Percentiles rank a stretch among this genome's conserved stretches.
These are phyloP conservation scores for Drosophila algonquin DNA, from an alignment of 2,888 invertebrate genomes.

Conservation along the genomic window DNA sequence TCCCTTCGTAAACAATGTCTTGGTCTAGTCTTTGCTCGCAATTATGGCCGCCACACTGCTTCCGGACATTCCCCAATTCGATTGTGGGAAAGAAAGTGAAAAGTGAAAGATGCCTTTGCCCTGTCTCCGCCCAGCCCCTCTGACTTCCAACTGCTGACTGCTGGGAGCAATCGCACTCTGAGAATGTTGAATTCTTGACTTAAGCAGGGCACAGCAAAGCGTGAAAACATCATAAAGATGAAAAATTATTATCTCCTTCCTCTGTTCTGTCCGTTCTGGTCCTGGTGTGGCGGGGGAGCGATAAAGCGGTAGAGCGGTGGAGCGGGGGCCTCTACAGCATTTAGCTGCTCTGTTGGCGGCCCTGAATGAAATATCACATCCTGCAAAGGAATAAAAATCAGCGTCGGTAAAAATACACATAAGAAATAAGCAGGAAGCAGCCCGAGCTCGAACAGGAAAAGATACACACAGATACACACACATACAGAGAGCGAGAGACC, in stretches of 20 bases:
- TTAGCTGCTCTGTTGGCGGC: conserved; percentile 58
- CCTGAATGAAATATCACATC: conserved; percentile 75
- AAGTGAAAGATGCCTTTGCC: conserved; percentile 25
- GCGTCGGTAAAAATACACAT: conserved; percentile 69
- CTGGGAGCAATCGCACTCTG: conserved; percentile 8
- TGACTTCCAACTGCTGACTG: neutral
- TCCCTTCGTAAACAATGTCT: conserved; percentile 34
- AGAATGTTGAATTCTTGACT: conserved; percentile 27
- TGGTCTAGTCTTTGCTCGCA: conserved; percentile 34
- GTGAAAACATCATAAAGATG: conserved; percentile 63
- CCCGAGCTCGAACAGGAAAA: conserved; percentile 68
- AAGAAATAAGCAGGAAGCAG: conserved; percentile 69
- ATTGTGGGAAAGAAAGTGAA: conserved; percentile 34
- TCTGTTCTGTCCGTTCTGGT: neutral
- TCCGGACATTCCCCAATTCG: conserved; percentile 39
- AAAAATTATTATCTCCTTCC: conserved; percentile 50
- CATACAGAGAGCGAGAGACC: conserved; percentile 12
- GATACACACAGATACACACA: conserved; percentile 39
- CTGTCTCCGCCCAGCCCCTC: neutral
- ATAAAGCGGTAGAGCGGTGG: neutral
- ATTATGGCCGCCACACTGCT: conserved; percentile 39
- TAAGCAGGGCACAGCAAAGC: conserved; percentile 48
- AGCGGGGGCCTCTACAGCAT: conserved; percentile 23
- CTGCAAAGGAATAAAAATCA: conserved; percentile 77
- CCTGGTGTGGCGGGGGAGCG: no score